Conservation (phyloP, 2,113 vertebrate species). For the Piliocolobus tephrosceles region DNA sequence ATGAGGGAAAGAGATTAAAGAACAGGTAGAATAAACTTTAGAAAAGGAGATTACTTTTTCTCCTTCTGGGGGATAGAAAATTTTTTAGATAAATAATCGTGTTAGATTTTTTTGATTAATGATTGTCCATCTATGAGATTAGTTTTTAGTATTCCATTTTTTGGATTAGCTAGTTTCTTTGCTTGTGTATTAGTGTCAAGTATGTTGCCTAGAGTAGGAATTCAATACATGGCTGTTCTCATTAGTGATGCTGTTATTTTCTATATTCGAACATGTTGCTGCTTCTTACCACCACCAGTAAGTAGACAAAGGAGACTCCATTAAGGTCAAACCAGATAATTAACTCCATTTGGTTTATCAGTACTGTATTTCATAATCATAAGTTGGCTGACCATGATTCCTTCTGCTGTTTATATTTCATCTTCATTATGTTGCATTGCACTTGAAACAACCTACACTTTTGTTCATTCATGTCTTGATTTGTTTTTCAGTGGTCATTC, state of each 20-base stretch:
- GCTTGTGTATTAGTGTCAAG: background rate
- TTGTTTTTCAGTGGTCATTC: slow-evolving; percentile 17
- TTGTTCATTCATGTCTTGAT: background rate
- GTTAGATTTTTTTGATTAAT: background rate
- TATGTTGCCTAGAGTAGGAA: background rate
- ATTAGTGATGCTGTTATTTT: background rate
- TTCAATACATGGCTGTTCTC: background rate
- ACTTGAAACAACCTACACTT: background rate
- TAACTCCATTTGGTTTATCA: background rate
- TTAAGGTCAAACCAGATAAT: background rate
- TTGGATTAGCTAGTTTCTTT: background rate
- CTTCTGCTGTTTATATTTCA: background rate
- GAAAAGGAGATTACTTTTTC: background rate
- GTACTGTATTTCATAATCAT: background rate
- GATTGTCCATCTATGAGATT: background rate
- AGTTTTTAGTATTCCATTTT: background rate
- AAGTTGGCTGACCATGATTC: background rate
- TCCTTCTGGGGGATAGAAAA: background rate
- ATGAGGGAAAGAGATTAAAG: background rate
- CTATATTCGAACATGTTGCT: background rate
- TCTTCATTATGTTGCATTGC: background rate
- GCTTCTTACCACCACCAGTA: background rate
- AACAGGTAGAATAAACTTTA: background rate
- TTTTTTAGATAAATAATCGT: background rate
- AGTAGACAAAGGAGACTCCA: background rate